phyloP scores from a whole-genome alignment of 2,888 invertebrate species.

The Pyrrhia umbra region DNA sequence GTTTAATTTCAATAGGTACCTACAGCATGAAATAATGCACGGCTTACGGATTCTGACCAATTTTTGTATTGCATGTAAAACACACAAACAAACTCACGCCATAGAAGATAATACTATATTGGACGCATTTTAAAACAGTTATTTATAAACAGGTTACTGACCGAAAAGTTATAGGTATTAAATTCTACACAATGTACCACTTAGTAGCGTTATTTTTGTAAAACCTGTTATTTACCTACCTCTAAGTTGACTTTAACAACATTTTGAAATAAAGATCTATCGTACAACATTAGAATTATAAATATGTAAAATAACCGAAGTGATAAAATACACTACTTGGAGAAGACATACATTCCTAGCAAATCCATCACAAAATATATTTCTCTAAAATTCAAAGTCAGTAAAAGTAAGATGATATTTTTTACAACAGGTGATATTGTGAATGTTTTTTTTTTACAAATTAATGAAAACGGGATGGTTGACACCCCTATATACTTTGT shows the following conservation, averaged over 20 bases:
- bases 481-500: slow-evolving; percentile 7
- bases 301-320: too few relatives aligned
- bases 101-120: too few relatives aligned
- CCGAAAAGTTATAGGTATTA: slow-evolving; percentile 11
- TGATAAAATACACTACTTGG: not conserved
- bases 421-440: not conserved
- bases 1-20: too few relatives aligned
- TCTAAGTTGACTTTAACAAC: not conserved
- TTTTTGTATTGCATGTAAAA: too few relatives aligned
- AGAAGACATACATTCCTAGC: not conserved
- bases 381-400: not conserved
- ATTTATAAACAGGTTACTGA: slow-evolving; percentile 19
- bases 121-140: slow-evolving; percentile 5
- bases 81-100: too few relatives aligned
- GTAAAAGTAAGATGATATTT: not conserved
- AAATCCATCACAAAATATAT: not conserved
- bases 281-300: too few relatives aligned
- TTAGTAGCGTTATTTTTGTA: not conserved
- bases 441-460: too few relatives aligned
- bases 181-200: slow-evolving; percentile 24
- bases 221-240: slow-evolving; percentile 7
- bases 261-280: too few relatives aligned
- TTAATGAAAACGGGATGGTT: not conserved
- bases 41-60: too few relatives aligned
- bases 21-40: too few relatives aligned